These are phyloP conservation scores for Mechanitis messenoides DNA, from an alignment of 2,888 invertebrate genomes.

Conservation along the genomic window DNA sequence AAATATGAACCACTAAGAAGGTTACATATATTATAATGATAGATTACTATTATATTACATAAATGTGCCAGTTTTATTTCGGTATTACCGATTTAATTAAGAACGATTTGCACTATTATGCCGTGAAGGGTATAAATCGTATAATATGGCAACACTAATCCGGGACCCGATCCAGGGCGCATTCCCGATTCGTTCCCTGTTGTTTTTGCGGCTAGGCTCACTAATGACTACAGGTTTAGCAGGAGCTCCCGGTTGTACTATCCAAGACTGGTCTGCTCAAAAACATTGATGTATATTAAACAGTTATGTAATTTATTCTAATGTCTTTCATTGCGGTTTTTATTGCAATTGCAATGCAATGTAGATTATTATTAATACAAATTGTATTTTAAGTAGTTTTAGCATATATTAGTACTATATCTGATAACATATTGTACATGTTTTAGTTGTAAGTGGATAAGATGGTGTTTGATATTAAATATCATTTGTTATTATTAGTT, in stretches of 20 bases:
- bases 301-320: conserved; percentile 30
- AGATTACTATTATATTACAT: too few species aligned
- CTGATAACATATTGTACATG: not conserved
- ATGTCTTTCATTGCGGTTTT: conserved; percentile 24
- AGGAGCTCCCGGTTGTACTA: conserved; percentile 27
- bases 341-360: conserved; percentile 7
- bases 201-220: conserved; percentile 72
- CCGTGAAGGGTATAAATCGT: conserved; percentile 26
- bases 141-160: conserved; percentile 48
- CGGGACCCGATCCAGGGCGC: conserved; percentile 58
- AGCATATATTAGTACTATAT: not conserved
- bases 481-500: too few species aligned
- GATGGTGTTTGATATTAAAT: too few species aligned
- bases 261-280: conserved; percentile 23
- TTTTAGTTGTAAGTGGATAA: too few species aligned
- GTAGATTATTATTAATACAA: conserved; percentile 1
- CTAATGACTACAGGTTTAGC: conserved; percentile 72
- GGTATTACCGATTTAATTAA: not conserved
- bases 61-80: not conserved
- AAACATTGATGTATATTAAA: conserved; percentile 27
- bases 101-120: not conserved
- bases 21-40: too few species aligned
- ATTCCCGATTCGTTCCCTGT: conserved; percentile 76
- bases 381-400: not conserved
- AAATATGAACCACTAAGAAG: too few species aligned